Conservation (phyloP, 2,113 vertebrate genomes). For the Nycticebus coucang region DNA sequence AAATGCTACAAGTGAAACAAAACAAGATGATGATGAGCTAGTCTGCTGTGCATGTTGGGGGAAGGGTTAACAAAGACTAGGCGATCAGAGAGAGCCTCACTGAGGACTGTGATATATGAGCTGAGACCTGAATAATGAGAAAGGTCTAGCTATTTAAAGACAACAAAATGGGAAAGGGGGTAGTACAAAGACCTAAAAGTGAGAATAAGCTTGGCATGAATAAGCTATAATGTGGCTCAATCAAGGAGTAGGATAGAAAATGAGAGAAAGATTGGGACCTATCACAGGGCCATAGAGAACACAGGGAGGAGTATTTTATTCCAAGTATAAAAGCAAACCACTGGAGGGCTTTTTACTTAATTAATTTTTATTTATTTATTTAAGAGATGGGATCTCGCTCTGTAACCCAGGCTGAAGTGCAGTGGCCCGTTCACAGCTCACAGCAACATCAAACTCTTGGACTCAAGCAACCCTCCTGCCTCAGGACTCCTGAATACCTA, state of each 20-base stretch:
- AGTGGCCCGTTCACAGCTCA: no score
- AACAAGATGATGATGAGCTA: neutral
- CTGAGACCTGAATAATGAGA: neutral
- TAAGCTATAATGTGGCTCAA: neutral
- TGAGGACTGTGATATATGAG: neutral
- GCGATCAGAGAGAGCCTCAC: neutral
- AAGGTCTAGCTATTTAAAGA: neutral
- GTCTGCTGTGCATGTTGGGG: neutral
- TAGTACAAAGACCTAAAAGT: neutral
- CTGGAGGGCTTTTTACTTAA: neutral
- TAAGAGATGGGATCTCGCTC: no score
- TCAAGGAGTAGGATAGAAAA: neutral
- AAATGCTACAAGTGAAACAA: constrained; percentile 29
- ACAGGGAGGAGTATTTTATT: neutral
- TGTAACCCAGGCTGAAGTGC: no score
- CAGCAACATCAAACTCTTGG: no score
- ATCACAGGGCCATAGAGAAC: neutral
- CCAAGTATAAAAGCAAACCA: neutral
- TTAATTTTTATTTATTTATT: no score
- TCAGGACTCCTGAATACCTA: no score
- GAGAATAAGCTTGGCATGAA: neutral
- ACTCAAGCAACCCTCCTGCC: no score
- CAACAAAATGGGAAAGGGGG: neutral
- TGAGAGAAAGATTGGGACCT: neutral
- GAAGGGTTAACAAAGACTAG: neutral